Percentiles rank a stretch among this genome's conserved stretches.
These are phyloP conservation scores for Edolisoma coerulescens DNA, from an alignment of 2,113 vertebrate genomes.

Conservation along the genomic window DNA sequence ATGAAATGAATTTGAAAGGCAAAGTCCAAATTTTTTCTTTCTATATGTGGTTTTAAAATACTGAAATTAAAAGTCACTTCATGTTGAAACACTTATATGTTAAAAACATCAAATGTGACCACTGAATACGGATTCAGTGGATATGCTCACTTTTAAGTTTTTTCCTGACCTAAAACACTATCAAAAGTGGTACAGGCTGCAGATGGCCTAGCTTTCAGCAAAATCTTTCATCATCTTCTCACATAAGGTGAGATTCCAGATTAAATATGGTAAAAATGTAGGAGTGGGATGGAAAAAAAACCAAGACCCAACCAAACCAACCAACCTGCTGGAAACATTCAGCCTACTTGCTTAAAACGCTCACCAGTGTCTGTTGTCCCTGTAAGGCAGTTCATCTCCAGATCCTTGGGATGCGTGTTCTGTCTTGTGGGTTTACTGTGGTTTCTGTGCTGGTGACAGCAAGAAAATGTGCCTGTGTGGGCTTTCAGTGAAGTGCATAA, in stretches of 20 bases:
- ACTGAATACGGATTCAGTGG: neutral
- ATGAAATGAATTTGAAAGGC: neutral
- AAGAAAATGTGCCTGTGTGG: neutral
- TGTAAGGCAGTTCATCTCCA: neutral
- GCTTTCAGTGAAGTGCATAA: neutral
- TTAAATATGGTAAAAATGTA: neutral
- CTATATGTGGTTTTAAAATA: neutral
- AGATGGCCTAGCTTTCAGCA: neutral
- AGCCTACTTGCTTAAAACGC: neutral
- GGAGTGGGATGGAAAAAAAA: neutral
- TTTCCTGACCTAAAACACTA: neutral
- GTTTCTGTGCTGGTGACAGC: neutral
- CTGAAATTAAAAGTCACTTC: neutral
- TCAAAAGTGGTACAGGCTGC: neutral
- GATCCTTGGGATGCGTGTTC: neutral
- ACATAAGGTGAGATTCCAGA: neutral
- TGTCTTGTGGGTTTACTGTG: neutral
- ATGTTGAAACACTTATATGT: neutral
- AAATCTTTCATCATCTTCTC: neutral
- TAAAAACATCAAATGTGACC: neutral
- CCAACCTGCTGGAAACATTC: neutral
- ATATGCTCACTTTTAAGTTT: neutral
- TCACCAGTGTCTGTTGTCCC: neutral
- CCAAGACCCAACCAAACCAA: neutral
- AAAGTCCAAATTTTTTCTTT: neutral